These are phyloP conservation scores for Rotaria socialis DNA, from an alignment of 2,888 invertebrate genomes.

Conservation along the genomic window DNA sequence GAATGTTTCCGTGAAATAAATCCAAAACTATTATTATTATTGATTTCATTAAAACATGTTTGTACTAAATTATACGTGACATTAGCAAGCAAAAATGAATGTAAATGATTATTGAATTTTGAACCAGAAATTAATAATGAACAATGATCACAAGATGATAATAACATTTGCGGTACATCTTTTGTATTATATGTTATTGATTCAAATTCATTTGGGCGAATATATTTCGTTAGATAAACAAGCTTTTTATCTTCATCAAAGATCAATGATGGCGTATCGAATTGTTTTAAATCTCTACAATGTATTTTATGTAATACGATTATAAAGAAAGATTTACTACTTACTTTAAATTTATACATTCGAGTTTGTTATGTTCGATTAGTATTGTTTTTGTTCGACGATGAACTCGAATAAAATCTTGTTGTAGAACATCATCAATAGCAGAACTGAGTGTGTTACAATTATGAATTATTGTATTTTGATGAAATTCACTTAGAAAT, in stretches of 20 bases:
- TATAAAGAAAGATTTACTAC: too few relatives aligned
- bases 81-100: background rate
- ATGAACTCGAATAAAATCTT: slow-evolving; percentile 13
- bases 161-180: background rate
- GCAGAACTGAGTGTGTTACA: background rate
- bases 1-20: background rate
- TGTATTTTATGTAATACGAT: too few relatives aligned
- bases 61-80: background rate
- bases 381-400: background rate
- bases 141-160: slow-evolving; percentile 1
- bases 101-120: background rate
- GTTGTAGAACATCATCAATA: slow-evolving; percentile 9
- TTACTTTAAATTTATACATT: background rate
- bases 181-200: background rate
- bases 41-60: background rate
- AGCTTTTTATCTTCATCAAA: background rate
- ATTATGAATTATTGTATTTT: background rate
- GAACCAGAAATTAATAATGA: background rate
- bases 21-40: background rate
- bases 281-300: background rate
- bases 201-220: background rate
- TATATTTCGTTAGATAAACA: background rate
- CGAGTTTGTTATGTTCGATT: background rate
- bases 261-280: background rate
- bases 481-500: slow-evolving; percentile 6